Percentiles rank a stretch among this genome's conserved stretches.
These are phyloP conservation scores for Solenopsis invicta DNA, from an alignment of 1,140 invertebrate species.

Conservation along the genomic window DNA sequence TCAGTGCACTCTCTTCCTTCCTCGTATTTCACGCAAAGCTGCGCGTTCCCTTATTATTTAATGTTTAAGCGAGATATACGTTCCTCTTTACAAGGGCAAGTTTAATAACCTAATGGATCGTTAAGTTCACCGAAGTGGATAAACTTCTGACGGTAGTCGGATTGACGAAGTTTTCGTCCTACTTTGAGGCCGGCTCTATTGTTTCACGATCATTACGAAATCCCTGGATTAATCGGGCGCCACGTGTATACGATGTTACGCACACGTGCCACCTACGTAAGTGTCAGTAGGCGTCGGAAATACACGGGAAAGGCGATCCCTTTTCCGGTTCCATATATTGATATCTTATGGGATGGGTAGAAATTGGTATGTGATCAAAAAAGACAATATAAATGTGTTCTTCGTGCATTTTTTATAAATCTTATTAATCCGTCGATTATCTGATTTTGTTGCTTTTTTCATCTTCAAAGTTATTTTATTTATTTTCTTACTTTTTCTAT, in stretches of 20 bases:
- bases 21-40: not conserved
- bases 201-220: conserved; percentile 61
- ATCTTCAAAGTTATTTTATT: not conserved
- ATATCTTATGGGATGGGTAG: not conserved
- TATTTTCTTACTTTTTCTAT: not conserved
- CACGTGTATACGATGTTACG: conserved; percentile 9
- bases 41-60: not conserved
- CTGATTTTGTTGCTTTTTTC: not conserved
- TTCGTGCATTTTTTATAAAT: not conserved
- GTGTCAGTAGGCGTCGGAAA: conserved; percentile 58
- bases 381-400: not conserved
- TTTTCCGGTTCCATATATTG: conserved; percentile 14
- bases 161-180: conserved; percentile 17
- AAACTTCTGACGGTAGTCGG: not conserved
- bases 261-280: conserved; percentile 46
- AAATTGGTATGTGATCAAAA: conserved; percentile 31
- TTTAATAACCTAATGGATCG: not conserved
- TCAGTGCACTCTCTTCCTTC: not conserved
- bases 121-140: not conserved
- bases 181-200: conserved; percentile 51
- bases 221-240: conserved; percentile 47
- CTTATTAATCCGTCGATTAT: not conserved
- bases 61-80: not conserved
- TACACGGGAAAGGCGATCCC: conserved; percentile 17
- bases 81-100: not conserved